Percentiles rank a stretch among this genome's conserved stretches.
phyloP scores from a whole-genome alignment of 2,113 vertebrate species.

The Pithys albifrons region DNA sequence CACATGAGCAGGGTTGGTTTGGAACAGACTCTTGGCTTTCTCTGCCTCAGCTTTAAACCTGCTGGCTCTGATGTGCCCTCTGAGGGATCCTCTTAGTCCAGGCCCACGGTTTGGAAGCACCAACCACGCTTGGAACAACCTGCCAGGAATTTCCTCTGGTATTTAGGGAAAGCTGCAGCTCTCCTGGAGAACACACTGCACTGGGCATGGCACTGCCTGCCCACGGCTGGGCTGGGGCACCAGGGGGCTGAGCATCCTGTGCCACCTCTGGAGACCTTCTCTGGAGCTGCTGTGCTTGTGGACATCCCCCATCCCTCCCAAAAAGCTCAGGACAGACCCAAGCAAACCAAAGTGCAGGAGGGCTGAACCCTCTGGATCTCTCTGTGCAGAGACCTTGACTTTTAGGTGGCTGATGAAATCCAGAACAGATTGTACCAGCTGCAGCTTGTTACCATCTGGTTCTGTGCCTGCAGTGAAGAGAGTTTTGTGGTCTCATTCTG shows the following conservation, averaged over 20 bases:
- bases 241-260: neutral
- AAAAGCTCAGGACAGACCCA: fast-evolving
- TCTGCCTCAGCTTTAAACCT: neutral
- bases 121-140: neutral
- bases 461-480: conserved; percentile 35
- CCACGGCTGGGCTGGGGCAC: neutral
- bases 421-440: conserved; percentile 14
- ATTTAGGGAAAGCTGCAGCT: neutral
- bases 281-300: neutral
- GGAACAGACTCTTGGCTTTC: neutral
- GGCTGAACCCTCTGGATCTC: neutral
- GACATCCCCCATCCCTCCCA: neutral
- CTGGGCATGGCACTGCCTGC: neutral
- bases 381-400: neutral
- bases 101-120: neutral
- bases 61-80: neutral
- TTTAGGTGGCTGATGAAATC: neutral
- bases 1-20: neutral
- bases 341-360: neutral
- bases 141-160: neutral
- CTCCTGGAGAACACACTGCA: fast-evolving
- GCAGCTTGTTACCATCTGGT: conserved; percentile 39
- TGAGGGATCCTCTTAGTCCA: neutral
- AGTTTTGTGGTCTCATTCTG: conserved; percentile 55
- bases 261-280: neutral